These are phyloP conservation scores for Blennius ocellaris DNA, from an alignment of 2,113 vertebrate genomes.

Conservation along the genomic window DNA sequence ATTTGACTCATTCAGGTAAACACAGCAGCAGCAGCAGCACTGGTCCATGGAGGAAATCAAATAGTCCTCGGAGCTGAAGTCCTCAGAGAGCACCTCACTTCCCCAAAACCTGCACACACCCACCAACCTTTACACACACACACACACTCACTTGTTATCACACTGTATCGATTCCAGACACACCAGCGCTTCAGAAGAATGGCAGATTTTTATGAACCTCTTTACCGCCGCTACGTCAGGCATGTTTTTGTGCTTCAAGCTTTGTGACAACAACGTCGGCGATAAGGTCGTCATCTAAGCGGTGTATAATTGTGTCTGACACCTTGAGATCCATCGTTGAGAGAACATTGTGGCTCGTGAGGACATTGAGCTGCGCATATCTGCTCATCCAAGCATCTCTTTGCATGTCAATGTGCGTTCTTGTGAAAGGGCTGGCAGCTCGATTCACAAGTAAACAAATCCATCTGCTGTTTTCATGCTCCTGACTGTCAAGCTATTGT, in stretches of 20 bases:
- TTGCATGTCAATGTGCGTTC: constrained; percentile 19
- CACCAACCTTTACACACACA: background rate
- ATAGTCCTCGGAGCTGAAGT: background rate
- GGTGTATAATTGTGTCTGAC: background rate
- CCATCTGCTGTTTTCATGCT: constrained; percentile 42
- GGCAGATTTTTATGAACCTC: background rate
- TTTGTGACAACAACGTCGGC: background rate
- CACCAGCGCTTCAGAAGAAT: background rate
- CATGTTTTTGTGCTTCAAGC: background rate
- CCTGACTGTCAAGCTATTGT: constrained; percentile 11
- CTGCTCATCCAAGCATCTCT: background rate
- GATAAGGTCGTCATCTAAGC: no score
- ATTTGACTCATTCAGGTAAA: constrained; percentile 6
- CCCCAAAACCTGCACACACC: background rate
- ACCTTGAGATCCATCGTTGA: background rate
- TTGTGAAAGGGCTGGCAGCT: constrained; percentile 21
- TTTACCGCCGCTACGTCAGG: background rate
- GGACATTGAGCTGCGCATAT: constrained; percentile 1
- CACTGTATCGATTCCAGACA: constrained; percentile 8
- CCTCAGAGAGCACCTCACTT: background rate
- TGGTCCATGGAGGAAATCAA: background rate
- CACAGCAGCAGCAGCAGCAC: background rate
- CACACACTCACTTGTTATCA: background rate
- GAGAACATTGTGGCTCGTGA: background rate
- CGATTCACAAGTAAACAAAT: constrained; percentile 42